Evolutionary conservation across 2,888 invertebrate species (phyloP).

Genomic region (Latrodectus hesperus): DNA sequence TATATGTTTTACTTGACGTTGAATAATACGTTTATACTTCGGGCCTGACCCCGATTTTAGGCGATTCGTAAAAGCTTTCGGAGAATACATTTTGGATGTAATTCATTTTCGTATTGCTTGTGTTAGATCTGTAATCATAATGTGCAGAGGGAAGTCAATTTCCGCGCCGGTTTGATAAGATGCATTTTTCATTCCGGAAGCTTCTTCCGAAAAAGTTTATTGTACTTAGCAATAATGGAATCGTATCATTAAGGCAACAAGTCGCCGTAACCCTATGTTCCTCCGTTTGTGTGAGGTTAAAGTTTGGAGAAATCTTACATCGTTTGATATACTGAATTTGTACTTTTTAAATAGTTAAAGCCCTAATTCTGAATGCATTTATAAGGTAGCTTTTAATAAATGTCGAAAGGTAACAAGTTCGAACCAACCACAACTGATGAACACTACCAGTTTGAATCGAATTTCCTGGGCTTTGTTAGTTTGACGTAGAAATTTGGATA

Average conservation of each 20-base stretch:
- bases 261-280: neutral
- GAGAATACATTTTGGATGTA: slow-evolving; percentile 16
- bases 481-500: no score
- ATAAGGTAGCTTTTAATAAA: no score
- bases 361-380: no score
- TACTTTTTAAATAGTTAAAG: no score
- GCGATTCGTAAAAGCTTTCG: slow-evolving; percentile 21
- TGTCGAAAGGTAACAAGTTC: no score
- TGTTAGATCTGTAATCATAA: neutral
- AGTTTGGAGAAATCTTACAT: no score
- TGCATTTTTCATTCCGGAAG: neutral
- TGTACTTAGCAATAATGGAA: neutral
- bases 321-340: no score
- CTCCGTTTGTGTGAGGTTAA: no score
- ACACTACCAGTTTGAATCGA: no score
- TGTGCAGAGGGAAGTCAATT: neutral
- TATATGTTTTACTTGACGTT: slow-evolving; percentile 49
- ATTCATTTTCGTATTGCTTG: slow-evolving; percentile 18
- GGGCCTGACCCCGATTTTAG: slow-evolving; percentile 17
- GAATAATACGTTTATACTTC: slow-evolving; percentile 34
- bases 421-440: no score
- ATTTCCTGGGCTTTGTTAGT: no score
- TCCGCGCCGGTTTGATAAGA: neutral
- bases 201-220: neutral
- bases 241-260: neutral